Evolutionary conservation across 2,113 vertebrate genomes (phyloP), one percentile per base, ranked within the genome.

Genomic region (Archilochus colubris): DNA sequence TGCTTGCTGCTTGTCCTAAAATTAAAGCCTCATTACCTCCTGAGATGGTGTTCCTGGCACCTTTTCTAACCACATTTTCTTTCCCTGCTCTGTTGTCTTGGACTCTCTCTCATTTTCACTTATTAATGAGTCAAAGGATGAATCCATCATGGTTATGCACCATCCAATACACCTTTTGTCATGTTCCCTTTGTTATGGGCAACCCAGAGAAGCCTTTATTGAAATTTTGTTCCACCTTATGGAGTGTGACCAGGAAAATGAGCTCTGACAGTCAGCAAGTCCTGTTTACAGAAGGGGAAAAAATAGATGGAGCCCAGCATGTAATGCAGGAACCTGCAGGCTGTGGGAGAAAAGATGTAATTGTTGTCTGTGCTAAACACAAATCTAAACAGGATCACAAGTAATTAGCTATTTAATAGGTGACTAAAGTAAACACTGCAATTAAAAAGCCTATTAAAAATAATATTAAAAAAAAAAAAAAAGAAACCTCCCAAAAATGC

Each of bases 391-490:
- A 87, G 70, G 79, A 95, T 97, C 88, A 93, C 62, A 88, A 94
- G 88, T 64, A 86, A 94, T 91, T 91, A 95, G 74, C 66, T 69
- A 86, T 96, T 96, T 95, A 95, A 90, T 88, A 94, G 87, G 95
- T 93, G 93, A 94, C 91, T 96, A 95, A 94, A 88, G 85, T 95
- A 97, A 96, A 96, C 59, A 96, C 31, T 83, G 84, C 44, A 86
- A 95, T 95, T 94, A 89, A 90, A 91, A 93, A 84, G 33, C 22
- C 83, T 58, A 82, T 95, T 91, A 94, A 95, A 94, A 93, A 73
- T 43, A 79, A 77, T 92, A 94, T 86, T 93, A 14, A 36, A 70
- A 74, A 53, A 51, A 40, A 33, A 40, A 40, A 40, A 40, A 80
- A 91, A 92, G 61, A 86, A 93, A 74, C 85, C 89, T 89, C 69